A percentile compares a stretch with the other conserved stretches of the same genome.
Conservation (phyloP, 1,140 invertebrate species). For the Drosophila asahinai region DNA sequence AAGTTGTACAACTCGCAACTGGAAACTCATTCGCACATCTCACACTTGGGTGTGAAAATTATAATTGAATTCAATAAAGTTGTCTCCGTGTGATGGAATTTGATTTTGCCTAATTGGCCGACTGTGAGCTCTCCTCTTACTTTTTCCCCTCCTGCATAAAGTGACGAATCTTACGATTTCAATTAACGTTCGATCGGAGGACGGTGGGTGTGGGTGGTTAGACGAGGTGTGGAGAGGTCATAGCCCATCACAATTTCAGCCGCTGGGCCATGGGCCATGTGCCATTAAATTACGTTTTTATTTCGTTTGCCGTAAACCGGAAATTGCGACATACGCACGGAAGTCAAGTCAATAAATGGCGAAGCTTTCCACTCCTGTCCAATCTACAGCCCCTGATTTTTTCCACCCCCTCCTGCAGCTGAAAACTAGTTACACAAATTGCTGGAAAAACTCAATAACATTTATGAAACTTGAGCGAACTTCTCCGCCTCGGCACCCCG, state of each 20-base stretch:
- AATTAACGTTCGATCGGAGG: conserved; percentile 54
- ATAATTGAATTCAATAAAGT: conserved; percentile 81
- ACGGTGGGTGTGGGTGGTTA: not conserved
- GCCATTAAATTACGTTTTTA: conserved; percentile 81
- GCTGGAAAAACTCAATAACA: conserved; percentile 66
- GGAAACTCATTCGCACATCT: conserved; percentile 50
- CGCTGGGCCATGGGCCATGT: conserved; percentile 32
- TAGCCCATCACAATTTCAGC: conserved; percentile 38
- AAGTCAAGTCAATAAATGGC: conserved; percentile 81
- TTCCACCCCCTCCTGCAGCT: not conserved
- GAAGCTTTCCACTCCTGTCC: conserved; percentile 25
- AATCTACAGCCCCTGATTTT: conserved; percentile 2
- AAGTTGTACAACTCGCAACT: conserved; percentile 25
- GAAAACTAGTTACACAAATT: conserved; percentile 76
- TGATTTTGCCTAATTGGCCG: conserved; percentile 60
- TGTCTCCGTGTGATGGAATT: conserved; percentile 56
- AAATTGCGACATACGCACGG: conserved; percentile 83
- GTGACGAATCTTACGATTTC: conserved; percentile 74
- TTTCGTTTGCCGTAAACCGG: conserved; percentile 81
- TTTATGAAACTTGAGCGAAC: conserved; percentile 79
- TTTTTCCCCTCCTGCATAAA: conserved; percentile 50
- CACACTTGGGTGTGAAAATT: conserved; percentile 74
- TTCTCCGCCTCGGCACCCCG: conserved; percentile 5
- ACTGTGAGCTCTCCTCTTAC: not conserved
- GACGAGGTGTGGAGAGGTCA: conserved; percentile 22